These are phyloP conservation scores for Drosophila leonis DNA, from an alignment of 2,888 invertebrate species.

Conservation along the genomic window DNA sequence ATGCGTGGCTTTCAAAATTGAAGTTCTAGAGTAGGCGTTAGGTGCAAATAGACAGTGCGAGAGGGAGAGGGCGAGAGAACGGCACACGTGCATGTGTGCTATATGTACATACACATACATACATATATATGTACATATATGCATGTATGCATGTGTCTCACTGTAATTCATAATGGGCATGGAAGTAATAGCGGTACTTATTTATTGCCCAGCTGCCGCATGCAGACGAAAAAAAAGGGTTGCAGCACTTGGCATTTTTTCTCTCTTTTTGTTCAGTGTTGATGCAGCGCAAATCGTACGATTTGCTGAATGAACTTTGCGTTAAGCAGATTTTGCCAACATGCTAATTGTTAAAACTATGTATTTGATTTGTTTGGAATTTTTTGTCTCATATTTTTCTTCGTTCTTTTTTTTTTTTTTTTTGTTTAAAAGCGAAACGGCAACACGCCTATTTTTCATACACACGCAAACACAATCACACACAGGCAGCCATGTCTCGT, in stretches of 20 bases:
- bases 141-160: background rate
- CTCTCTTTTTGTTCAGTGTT: background rate
- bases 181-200: constrained; percentile 44
- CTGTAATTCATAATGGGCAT: constrained; percentile 52
- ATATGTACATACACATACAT: background rate
- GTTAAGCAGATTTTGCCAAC: constrained; percentile 25
- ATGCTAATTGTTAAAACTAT: constrained; percentile 59
- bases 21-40: constrained; percentile 28
- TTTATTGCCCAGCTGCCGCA: constrained; percentile 52
- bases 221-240: constrained; percentile 54
- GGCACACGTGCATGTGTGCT: constrained; percentile 46
- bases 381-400: constrained; percentile 26
- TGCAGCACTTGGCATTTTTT: constrained; percentile 41
- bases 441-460: constrained; percentile 76
- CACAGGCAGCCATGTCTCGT: constrained; percentile 68
- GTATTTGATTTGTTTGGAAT: constrained; percentile 51
- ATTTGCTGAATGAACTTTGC: constrained; percentile 32
- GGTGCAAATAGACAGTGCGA: background rate
- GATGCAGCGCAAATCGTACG: constrained; percentile 28
- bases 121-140: background rate
- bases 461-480: constrained; percentile 40
- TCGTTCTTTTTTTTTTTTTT: constrained; percentile 5
- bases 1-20: constrained; percentile 30
- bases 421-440: constrained; percentile 57
- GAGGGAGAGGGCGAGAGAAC: constrained; percentile 8